Evolutionary conservation across 1,140 invertebrate species (phyloP), one percentile per base, ranked within the genome.

Genomic region (Centruroides vittatus): DNA sequence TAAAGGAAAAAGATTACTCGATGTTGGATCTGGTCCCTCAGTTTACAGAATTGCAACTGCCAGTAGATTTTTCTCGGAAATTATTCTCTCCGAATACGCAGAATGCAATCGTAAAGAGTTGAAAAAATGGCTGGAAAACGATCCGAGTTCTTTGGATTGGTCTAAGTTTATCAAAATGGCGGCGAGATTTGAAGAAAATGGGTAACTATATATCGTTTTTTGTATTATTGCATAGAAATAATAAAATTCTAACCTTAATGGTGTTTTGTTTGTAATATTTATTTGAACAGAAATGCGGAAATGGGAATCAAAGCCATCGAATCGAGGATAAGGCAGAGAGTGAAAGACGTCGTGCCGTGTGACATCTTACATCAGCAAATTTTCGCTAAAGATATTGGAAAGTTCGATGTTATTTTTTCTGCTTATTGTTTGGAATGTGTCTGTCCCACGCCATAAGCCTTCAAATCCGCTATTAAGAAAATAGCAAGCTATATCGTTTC

Each of bases 21-120:
- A 23, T 2, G 23, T 23, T 2, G 23, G 23, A 23, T 23, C 1
- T 23, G 23, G 23, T 23, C 23, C 23, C 1, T 23, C 23, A 2
- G 23, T 23, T 23, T 23, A 61, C 47, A 61, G 58, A 46, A 35
- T 61, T 3, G 60, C 60, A 3, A 53, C 60, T 12, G 55, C 60
- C 3, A 48, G 56, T 10, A 52, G 41, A 3, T 53, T 41, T 35
- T 53, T 61, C 4, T 34, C 50, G 0, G 8, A 61, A 46, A 55
- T 61, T 5, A 23, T 57, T 35, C 60, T 54, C 3, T 58, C 56
- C 23, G 60, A 61, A 8, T 61, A 58, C n/a, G 56, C 54, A 34
- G 60, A 57, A 34, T 48, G 23, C 11, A 61, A 61, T n/a, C 58
- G 60, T 13, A 51, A 54, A 13, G 13, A 53, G 12, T n/a, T 61